Percentiles rank a stretch among this genome's conserved stretches.
These are phyloP conservation scores for Andrena dorsata DNA, from an alignment of 2,888 invertebrate species.

Conservation along the genomic window DNA sequence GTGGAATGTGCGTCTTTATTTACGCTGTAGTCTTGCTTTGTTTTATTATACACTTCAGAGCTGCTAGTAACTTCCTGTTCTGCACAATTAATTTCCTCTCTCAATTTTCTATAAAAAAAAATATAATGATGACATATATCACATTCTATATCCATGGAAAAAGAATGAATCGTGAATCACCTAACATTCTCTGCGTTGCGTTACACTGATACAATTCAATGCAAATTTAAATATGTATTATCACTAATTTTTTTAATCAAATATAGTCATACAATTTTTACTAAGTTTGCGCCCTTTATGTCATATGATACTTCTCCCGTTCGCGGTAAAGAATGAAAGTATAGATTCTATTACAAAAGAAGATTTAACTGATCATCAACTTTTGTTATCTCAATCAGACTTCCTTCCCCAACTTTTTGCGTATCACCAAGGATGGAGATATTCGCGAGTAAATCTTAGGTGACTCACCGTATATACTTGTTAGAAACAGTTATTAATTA, in stretches of 20 bases:
- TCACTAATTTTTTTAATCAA: no score
- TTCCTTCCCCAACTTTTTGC: no score
- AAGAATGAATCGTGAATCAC: neutral
- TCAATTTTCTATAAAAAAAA: constrained; percentile 68
- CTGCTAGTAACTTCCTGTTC: constrained; percentile 68
- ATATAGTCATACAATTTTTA: no score
- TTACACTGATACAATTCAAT: neutral
- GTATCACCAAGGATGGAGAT: no score
- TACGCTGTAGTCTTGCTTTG: constrained; percentile 57
- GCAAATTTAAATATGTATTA: neutral
- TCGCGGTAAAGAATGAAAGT: no score
- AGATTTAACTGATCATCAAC: no score
- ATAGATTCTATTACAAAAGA: no score
- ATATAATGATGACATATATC: constrained; percentile 11
- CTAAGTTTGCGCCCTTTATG: no score
- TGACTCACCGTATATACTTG: neutral
- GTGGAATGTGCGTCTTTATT: constrained; percentile 64
- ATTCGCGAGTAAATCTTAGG: neutral
- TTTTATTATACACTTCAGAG: constrained; percentile 52
- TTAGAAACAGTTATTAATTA: constrained; percentile 2
- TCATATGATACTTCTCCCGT: no score
- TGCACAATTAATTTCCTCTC: constrained; percentile 65
- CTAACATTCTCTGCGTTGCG: neutral
- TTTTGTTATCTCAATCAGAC: no score
- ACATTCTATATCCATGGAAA: neutral